Evolutionary conservation across 1,140 invertebrate genomes (phyloP), one percentile per base, ranked within the genome.

Genomic region (Mycetomoellerius zeteki): DNA sequence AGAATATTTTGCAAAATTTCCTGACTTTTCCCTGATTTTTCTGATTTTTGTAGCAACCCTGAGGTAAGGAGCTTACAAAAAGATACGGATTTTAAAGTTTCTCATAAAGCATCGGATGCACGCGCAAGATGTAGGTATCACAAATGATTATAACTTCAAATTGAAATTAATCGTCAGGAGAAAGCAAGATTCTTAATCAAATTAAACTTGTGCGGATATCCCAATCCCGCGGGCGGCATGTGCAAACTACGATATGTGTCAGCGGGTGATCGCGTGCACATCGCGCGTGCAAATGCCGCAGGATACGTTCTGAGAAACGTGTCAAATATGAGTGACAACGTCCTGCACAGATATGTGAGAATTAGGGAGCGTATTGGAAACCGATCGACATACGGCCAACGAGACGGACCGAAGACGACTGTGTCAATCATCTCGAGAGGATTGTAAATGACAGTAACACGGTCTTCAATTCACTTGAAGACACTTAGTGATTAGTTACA

Each of bases 321-420:
- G 64, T 85, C 82, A 67, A 81, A 80, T 84, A 77, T 88, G 88
- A 89, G 88, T 89, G 88, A 89, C 88, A 89, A 69, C 50, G 86
- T 89, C 88, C 62, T 82, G 75, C 75, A 65, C 80, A 88, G 64
- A 77, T 77, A 85, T 82, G 58, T 69, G 87, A 72, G 80, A 88
- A 88, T 89, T 89, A 85, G 86, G 50, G 64, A 67, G 33, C 47
- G 12, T 78, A 72, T 87, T 82, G 67, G 86, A 88, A 88, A 85
- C 50, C 78, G 80, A 89, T 89, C 62, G 72, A 47, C n/a, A 30
- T 27, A n/a, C 47, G 62, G 16, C 82, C 82, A 67, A 75, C 60
- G 27, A 76, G 77, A 85, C 86, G 56, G 73, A 86, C 47, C 88
- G 75, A 89, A 89, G 88, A 85, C 87, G 88, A 88, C 72, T 60